These are phyloP conservation scores for Macquaria ambigua DNA, from an alignment of 2,113 vertebrate species.

Conservation along the genomic window DNA sequence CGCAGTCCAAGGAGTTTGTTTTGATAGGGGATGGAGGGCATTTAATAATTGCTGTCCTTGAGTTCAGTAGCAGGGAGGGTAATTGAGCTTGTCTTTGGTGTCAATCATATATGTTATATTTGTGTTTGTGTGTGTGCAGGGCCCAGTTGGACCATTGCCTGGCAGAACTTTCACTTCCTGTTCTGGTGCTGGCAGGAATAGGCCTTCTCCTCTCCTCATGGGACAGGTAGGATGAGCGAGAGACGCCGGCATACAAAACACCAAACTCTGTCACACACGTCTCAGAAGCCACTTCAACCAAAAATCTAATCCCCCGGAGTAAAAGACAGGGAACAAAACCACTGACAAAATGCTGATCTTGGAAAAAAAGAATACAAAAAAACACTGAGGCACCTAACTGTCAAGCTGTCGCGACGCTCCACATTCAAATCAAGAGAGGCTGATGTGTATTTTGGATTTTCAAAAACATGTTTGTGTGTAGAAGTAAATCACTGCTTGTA, in stretches of 20 bases:
- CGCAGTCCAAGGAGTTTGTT: constrained; percentile 79
- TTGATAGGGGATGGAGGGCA: constrained; percentile 72
- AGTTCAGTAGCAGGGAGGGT: constrained; percentile 60
- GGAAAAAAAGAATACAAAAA: constrained; percentile 68
- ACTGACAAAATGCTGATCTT: constrained; percentile 77
- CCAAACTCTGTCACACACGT: constrained; percentile 64
- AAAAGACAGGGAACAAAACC: constrained; percentile 75
- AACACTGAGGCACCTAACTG: constrained; percentile 66
- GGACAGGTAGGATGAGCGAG: constrained; percentile 79
- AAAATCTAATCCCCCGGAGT: constrained; percentile 74
- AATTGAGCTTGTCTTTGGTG: constrained; percentile 66
- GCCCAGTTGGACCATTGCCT: constrained; percentile 85
- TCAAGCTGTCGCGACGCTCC: constrained; percentile 69
- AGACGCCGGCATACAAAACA: constrained; percentile 12
- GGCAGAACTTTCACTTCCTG: constrained; percentile 79
- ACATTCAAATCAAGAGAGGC: constrained; percentile 65
- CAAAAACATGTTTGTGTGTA: constrained; percentile 54
- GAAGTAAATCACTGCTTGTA: constrained; percentile 52
- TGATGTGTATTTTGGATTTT: constrained; percentile 67
- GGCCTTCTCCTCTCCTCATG: constrained; percentile 72
- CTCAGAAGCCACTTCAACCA: constrained; percentile 66
- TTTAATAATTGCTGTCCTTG: constrained; percentile 79
- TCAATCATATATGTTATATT: constrained; percentile 45
- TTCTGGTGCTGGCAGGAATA: constrained; percentile 74
- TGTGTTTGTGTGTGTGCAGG: constrained; percentile 67